Conservation (phyloP, 2,888 invertebrate species). For the Mesorhabditis belari region DNA sequence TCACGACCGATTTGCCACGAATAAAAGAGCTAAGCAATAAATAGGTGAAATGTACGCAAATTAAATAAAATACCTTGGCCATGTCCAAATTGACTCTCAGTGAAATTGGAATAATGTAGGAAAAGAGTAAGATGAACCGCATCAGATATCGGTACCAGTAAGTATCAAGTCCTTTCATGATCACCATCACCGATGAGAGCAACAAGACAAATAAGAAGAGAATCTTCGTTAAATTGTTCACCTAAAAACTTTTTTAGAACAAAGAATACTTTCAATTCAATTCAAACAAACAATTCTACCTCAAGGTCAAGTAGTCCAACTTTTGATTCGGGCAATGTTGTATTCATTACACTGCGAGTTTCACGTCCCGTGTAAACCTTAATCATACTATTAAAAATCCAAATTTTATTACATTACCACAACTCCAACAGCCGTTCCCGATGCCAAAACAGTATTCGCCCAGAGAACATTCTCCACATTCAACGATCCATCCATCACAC, state of each 20-base stretch:
- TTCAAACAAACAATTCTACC: constrained; percentile 59
- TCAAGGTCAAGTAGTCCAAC: constrained; percentile 89
- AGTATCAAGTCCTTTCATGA: constrained; percentile 65
- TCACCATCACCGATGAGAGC: constrained; percentile 86
- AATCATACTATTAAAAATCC: background rate
- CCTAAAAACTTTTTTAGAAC: constrained; percentile 54
- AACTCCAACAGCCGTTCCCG: constrained; percentile 65
- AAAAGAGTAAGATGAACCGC: constrained; percentile 89
- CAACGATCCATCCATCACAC: constrained; percentile 70
- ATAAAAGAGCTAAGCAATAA: constrained; percentile 60
- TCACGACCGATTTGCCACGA: constrained; percentile 93
- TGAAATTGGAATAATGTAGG: constrained; percentile 97
- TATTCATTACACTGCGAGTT: constrained; percentile 97
- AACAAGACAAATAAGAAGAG: constrained; percentile 83
- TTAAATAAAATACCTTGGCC: constrained; percentile 66
- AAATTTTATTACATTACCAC: constrained; percentile 8
- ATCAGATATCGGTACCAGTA: constrained; percentile 72
- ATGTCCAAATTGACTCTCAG: constrained; percentile 94
- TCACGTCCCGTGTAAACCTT: constrained; percentile 94
- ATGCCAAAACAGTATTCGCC: constrained; percentile 96
- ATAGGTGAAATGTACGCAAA: background rate
- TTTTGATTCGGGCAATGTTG: constrained; percentile 88
- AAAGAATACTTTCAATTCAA: background rate
- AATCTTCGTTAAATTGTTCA: constrained; percentile 91
- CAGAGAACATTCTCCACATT: constrained; percentile 93